phyloP scores from a whole-genome alignment of 1,140 invertebrate genomes.

The Propsilocerus akamusi region DNA sequence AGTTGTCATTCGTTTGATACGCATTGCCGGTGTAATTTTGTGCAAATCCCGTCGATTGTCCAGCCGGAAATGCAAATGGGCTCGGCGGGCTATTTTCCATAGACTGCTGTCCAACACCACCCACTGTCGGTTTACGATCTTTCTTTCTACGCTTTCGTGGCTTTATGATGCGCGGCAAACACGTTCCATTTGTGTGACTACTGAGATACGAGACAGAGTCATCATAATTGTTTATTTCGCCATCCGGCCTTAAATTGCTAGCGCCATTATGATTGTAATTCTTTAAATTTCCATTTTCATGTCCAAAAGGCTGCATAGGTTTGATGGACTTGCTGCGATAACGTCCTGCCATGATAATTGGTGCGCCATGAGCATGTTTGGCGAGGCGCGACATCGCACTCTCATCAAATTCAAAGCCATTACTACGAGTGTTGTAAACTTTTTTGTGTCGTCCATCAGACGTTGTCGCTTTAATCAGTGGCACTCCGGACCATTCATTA shows the following conservation, averaged over 20 bases:
- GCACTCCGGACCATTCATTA: conserved; percentile 42
- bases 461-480: conserved; percentile 41
- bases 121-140: conserved; percentile 47
- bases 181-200: conserved; percentile 37
- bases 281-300: conserved; percentile 8
- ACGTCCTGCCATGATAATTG: conserved; percentile 44
- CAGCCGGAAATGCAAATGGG: not conserved
- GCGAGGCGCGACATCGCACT: conserved; percentile 42
- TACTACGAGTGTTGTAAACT: not conserved
- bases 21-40: conserved; percentile 17
- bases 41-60: not conserved
- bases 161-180: conserved; percentile 71
- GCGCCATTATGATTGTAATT: conserved; percentile 12
- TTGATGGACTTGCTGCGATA: conserved; percentile 23
- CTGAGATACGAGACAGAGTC: conserved; percentile 9
- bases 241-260: conserved; percentile 17
- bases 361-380: conserved; percentile 56
- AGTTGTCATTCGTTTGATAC: conserved; percentile 25
- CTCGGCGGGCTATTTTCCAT: not conserved
- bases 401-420: conserved; percentile 11
- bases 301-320: conserved; percentile 8
- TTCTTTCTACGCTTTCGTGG: conserved; percentile 76
- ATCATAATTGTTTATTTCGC: conserved; percentile 9
- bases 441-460: conserved; percentile 14
- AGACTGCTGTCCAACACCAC: conserved; percentile 7